Percentiles rank a stretch among this genome's conserved stretches.
Conservation (phyloP, 1,140 invertebrate species). For the Habropoda laboriosa region DNA sequence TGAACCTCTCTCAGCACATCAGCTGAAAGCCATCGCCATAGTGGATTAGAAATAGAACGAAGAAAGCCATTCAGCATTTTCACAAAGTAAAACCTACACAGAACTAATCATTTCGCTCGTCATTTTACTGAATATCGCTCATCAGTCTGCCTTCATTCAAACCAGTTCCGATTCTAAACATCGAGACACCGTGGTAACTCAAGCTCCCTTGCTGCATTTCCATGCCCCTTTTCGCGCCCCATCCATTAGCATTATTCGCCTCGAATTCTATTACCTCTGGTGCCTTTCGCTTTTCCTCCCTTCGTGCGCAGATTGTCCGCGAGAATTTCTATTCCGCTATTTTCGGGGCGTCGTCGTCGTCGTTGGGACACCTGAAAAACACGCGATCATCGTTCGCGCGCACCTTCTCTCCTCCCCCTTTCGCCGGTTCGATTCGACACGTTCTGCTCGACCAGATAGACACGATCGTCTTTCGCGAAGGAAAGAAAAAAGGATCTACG, state of each 20-base stretch:
- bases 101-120: no score
- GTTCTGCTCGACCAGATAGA: background rate
- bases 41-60: no score
- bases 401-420: no score
- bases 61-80: no score
- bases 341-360: background rate
- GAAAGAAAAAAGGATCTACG: background rate
- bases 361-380: no score
- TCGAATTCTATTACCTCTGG: constrained; percentile 5
- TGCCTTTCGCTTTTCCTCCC: background rate
- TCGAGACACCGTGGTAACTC: background rate
- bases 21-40: no score
- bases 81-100: no score
- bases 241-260: constrained; percentile 2
- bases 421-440: constrained; percentile 8
- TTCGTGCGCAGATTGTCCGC: background rate
- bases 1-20: no score
- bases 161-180: background rate
- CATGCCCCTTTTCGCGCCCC: background rate
- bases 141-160: background rate
- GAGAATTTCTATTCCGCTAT: background rate
- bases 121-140: no score
- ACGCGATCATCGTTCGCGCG: constrained; percentile 9
- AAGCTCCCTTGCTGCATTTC: background rate
- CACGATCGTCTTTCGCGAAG: background rate